phyloP scores from a whole-genome alignment of 1,140 invertebrate species.

The Limonius californicus region DNA sequence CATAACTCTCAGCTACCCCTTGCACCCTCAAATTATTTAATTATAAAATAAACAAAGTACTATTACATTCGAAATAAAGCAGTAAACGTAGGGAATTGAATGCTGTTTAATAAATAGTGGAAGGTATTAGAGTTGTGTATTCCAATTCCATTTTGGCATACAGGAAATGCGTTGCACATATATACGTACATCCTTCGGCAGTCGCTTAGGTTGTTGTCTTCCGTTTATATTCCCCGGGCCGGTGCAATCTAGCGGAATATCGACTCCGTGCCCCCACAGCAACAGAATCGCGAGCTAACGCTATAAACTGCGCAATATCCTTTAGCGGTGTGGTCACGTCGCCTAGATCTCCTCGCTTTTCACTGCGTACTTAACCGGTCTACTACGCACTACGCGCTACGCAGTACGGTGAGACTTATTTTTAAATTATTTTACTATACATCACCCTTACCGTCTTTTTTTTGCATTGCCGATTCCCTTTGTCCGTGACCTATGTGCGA shows the following conservation, averaged over 20 bases:
- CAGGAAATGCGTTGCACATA: too few relatives aligned
- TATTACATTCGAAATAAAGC: too few relatives aligned
- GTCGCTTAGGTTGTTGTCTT: too few relatives aligned
- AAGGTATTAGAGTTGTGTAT: too few relatives aligned
- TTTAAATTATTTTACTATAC: constrained; percentile 17
- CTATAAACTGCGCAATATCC: constrained; percentile 21
- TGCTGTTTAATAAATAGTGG: too few relatives aligned
- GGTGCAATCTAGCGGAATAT: constrained; percentile 14
- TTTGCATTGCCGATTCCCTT: background rate
- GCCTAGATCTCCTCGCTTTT: constrained; percentile 20
- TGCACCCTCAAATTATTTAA: too few relatives aligned
- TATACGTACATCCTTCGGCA: too few relatives aligned
- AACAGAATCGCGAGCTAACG: constrained; percentile 18
- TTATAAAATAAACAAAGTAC: too few relatives aligned
- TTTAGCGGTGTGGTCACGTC: constrained; percentile 26
- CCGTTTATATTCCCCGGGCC: background rate
- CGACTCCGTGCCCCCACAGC: constrained; percentile 21
- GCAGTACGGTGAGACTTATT: constrained; percentile 31
- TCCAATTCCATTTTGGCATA: too few relatives aligned
- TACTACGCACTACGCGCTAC: constrained; percentile 34
- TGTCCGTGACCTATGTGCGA: too few relatives aligned
- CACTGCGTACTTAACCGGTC: constrained; percentile 32
- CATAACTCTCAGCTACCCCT: too few relatives aligned
- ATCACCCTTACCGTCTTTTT: background rate
- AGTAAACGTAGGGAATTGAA: too few relatives aligned